These are phyloP conservation scores for Ashinkailepas kermadecensis DNA, from an alignment of 2,888 invertebrate genomes.

Conservation along the genomic window DNA sequence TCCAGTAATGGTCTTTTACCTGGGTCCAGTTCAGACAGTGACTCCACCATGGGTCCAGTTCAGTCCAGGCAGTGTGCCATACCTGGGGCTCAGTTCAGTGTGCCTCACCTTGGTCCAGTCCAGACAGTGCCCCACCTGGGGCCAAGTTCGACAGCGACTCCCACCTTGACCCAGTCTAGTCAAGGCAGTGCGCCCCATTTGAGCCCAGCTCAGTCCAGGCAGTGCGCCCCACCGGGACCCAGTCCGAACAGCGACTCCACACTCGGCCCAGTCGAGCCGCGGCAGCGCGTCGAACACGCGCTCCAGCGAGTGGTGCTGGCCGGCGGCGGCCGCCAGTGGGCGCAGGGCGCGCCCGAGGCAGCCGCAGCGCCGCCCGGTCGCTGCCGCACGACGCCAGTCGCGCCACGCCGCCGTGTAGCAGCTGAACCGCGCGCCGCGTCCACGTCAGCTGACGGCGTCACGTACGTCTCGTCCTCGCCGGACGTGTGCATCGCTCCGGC, in stretches of 20 bases:
- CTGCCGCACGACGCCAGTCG: neutral
- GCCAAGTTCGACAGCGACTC: neutral
- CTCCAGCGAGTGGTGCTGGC: neutral
- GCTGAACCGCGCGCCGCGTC: neutral
- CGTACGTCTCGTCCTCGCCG: slow-evolving; percentile 1
- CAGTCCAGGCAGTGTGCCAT: neutral
- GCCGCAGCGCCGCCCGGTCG: neutral
- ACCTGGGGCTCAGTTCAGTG: neutral
- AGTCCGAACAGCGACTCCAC: neutral
- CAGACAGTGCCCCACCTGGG: neutral
- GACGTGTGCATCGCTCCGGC: neutral
- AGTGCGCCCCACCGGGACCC: neutral
- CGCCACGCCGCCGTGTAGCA: neutral
- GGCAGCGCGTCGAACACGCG: neutral
- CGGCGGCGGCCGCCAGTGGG: neutral
- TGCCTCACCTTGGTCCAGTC: neutral
- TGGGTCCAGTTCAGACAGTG: too few species aligned
- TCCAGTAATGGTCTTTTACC: too few species aligned
- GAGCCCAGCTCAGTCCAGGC: neutral
- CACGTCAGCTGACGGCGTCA: neutral
- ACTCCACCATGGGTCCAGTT: neutral
- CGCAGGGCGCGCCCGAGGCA: neutral
- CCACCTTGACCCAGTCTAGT: neutral
- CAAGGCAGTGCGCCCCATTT: neutral
- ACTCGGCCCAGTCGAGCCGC: neutral